These are phyloP conservation scores for Stratiolaelaps scimitus DNA, from an alignment of 1,140 invertebrate species.

Conservation along the genomic window DNA sequence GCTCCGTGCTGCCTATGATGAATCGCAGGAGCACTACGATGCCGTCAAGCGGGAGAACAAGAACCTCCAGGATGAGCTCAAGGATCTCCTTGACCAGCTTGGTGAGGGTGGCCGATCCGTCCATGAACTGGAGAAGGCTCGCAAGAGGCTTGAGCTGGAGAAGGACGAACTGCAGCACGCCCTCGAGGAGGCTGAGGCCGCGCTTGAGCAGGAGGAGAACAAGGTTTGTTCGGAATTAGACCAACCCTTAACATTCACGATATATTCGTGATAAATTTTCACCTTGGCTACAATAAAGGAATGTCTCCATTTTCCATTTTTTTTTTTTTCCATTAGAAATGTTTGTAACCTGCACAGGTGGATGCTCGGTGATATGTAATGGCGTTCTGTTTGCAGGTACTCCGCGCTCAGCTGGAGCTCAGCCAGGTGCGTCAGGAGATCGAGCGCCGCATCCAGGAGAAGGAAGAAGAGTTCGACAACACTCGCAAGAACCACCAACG, in stretches of 20 bases:
- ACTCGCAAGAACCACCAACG: conserved; percentile 49
- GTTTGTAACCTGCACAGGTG: too few relatives aligned
- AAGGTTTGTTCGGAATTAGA: conserved; percentile 33
- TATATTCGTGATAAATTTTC: too few relatives aligned
- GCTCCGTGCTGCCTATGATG: conserved; percentile 43
- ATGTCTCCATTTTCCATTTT: too few relatives aligned
- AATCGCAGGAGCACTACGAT: conserved; percentile 44
- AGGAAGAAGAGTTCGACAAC: conserved; percentile 51
- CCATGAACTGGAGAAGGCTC: conserved; percentile 47
- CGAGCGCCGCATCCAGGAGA: conserved; percentile 48
- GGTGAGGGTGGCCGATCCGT: conserved; percentile 44
- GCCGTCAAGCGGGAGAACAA: conserved; percentile 48
- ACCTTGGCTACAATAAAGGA: too few relatives aligned
- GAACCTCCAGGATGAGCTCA: conserved; percentile 45
- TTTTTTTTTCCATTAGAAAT: too few relatives aligned
- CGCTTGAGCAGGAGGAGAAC: conserved; percentile 44
- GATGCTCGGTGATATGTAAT: too few relatives aligned
- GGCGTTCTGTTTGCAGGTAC: conserved; percentile 35
- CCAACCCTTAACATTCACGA: too few relatives aligned
- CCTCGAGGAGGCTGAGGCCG: conserved; percentile 48
- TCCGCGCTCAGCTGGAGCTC: conserved; percentile 48
- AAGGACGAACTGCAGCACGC: conserved; percentile 49
- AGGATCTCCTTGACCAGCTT: conserved; percentile 47
- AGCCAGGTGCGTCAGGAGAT: conserved; percentile 48
- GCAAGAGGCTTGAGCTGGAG: conserved; percentile 47